Evolutionary conservation across 64 coral and sea anemone species (phyloP), one percentile per base, ranked within the genome.

Genomic region (Porites australiensis): DNA sequence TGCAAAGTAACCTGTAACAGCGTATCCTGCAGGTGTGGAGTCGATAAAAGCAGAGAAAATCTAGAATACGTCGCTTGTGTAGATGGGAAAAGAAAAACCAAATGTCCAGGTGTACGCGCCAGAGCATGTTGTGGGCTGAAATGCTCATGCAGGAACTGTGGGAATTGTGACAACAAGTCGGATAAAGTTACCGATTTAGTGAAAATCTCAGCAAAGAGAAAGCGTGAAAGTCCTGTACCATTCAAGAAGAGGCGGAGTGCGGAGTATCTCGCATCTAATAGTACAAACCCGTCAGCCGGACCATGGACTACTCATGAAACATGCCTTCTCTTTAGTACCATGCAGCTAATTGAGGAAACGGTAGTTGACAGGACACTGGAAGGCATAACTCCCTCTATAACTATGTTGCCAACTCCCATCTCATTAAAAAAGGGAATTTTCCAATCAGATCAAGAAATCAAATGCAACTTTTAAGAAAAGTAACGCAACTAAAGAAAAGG

Each of bases 31-130:
- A 82, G 64, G 64, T 82, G 79, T 64, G 79, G 58, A 61, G 11
- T 46, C 22, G 37, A 82, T 27, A 82, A 82, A 47, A 58, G 45
- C 1, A 82, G 64, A 82, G 9, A 3, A 8, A 18, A 82, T 63
- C 8, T 1, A 6, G 48, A 89, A 48, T 77, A 64, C 11, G 59
- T 66, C 19, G 72, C 87, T 14, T 65, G 57, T 20, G 76, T 11
- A 19, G 71, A 88, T 44, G 86, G 86, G 7, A 75, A 88, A 59
- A 51, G 86, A 18, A 88, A 88, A 76, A 75, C 69, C 15, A 88
- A 72, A 16, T 88, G 86, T 44, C 86, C 71, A 3, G 75, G 86
- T 64, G 54, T 88, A 19, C 69, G 52, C 62, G 1, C 11, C 2
- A 14, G 45, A 74, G 45, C 57, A 60, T 23, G 60, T 55, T 88